Evolutionary conservation across 2,888 invertebrate species (phyloP).

Genomic region (Lepidonotus clava): DNA sequence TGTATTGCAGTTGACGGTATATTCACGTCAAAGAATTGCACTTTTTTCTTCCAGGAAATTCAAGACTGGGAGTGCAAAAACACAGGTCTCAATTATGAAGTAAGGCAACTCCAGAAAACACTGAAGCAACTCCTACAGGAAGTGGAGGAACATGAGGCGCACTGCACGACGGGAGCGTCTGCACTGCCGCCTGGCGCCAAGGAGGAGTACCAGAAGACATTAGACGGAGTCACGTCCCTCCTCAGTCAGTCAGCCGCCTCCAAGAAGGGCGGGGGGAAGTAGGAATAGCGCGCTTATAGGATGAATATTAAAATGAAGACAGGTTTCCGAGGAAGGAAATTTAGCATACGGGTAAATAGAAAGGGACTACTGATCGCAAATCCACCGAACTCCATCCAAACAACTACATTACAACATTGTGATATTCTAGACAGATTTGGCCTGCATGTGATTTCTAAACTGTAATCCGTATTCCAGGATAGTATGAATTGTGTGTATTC

Average conservation of each 20-base stretch:
- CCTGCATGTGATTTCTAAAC: too few species aligned
- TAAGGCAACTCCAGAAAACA: conserved; percentile 36
- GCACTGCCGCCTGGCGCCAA: not conserved
- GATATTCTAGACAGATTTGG: too few species aligned
- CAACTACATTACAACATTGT: too few species aligned
- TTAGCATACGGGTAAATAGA: not conserved
- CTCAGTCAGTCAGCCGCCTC: not conserved
- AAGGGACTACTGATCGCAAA: not conserved
- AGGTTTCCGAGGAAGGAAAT: not conserved
- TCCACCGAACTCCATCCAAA: not conserved
- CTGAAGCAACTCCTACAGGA: conserved; percentile 2
- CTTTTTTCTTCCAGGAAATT: conserved; percentile 50
- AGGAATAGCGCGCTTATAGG: not conserved
- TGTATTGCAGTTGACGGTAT: not conserved
- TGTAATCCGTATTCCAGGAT: too few species aligned
- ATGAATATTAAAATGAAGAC: not conserved
- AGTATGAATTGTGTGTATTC: too few species aligned
- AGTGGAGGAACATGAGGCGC: conserved; percentile 34
- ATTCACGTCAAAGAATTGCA: not conserved
- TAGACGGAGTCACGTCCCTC: not conserved
- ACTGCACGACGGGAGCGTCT: not conserved
- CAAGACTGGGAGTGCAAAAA: conserved; percentile 53
- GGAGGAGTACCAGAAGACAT: not conserved
- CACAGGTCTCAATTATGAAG: conserved; percentile 46
- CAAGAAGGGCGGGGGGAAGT: not conserved